Percentiles rank a stretch among this genome's conserved stretches.
These are phyloP conservation scores for Orchesellides sinensis DNA, from an alignment of 2,888 invertebrate genomes.

Conservation along the genomic window DNA sequence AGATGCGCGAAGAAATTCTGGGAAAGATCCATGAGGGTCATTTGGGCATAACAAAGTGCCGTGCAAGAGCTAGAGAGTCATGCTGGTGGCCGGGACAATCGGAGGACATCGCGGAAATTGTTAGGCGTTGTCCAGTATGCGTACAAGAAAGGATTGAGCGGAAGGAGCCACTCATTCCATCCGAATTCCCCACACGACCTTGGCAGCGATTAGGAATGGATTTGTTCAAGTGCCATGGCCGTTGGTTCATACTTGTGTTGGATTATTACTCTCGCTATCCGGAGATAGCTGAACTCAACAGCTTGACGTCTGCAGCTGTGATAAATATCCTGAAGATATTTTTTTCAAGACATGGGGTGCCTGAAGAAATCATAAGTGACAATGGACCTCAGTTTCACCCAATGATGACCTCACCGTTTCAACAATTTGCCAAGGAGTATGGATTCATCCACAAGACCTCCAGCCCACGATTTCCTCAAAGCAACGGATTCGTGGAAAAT, in stretches of 20 bases:
- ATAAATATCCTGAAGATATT: conserved; percentile 39
- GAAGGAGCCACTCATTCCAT: conserved; percentile 54
- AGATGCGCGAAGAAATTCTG: conserved; percentile 18
- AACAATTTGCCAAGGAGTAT: conserved; percentile 67
- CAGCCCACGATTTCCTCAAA: conserved; percentile 71
- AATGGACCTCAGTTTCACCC: conserved; percentile 71
- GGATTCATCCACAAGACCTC: conserved; percentile 68
- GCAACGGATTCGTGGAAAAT: conserved; percentile 72
- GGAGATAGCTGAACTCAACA: conserved; percentile 59
- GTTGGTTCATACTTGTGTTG: conserved; percentile 63
- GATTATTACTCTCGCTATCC: conserved; percentile 72
- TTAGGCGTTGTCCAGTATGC: conserved; percentile 28
- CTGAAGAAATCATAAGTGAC: conserved; percentile 71
- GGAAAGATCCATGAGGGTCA: conserved; percentile 51
- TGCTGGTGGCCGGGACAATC: conserved; percentile 62
- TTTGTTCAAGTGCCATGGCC: conserved; percentile 45
- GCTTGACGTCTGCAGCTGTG: not conserved
- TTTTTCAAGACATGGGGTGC: conserved; percentile 73
- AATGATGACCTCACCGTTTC: conserved; percentile 47
- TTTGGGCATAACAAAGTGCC: conserved; percentile 42
- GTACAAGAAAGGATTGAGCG: not conserved
- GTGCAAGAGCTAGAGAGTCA: conserved; percentile 56
- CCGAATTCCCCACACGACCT: conserved; percentile 60
- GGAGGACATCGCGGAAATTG: conserved; percentile 10
- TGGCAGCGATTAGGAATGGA: conserved; percentile 68